Evolutionary conservation across 2,113 vertebrate species (phyloP).

Genomic region (Leucoraja erinaceus): DNA sequence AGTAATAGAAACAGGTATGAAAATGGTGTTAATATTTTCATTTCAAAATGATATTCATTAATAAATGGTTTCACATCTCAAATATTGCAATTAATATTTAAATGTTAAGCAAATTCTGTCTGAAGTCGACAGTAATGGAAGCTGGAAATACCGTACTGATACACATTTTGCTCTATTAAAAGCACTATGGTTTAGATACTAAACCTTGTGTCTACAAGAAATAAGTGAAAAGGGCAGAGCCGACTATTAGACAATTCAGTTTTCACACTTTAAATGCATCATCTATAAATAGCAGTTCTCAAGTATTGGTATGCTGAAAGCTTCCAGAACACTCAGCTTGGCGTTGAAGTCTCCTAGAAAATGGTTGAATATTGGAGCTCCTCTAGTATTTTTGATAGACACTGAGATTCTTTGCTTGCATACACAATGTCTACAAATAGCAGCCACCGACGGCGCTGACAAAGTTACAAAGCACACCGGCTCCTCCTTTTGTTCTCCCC

Average conservation of each 20-base stretch:
- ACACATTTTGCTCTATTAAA: not conserved
- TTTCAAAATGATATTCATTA: not conserved
- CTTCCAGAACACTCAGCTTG: not conserved
- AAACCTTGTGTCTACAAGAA: not conserved
- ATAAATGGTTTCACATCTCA: not conserved
- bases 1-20: not conserved
- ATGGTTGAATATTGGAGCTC: conserved; percentile 6
- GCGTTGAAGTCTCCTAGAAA: not conserved
- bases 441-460: no score
- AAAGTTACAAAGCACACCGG: no score
- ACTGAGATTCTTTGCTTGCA: no score
- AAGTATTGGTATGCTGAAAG: not conserved
- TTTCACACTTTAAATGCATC: not conserved
- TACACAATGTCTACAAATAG: no score
- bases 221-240: not conserved
- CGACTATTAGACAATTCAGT: not conserved
- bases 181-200: not conserved
- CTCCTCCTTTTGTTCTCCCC: no score
- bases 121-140: not conserved
- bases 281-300: not conserved
- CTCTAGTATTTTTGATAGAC: no score
- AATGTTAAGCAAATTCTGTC: not conserved
- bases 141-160: not conserved
- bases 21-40: not conserved
- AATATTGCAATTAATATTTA: not conserved